These are phyloP conservation scores for Ostrea denselamellosa DNA, from an alignment of 1,140 invertebrate genomes.

Conservation along the genomic window DNA sequence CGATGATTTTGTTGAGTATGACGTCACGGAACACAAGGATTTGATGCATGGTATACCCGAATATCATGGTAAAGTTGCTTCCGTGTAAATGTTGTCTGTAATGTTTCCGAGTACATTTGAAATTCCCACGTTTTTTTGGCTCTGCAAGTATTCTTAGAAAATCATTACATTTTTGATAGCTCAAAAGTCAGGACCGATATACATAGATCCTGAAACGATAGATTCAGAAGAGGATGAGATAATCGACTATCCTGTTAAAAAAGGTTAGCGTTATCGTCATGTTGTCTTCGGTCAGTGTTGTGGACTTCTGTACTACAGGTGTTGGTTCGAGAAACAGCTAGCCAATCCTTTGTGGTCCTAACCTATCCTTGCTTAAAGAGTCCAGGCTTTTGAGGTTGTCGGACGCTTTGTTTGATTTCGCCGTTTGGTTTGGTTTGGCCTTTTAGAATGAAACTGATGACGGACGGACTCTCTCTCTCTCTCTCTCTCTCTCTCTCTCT, in stretches of 20 bases:
- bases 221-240: constrained; percentile 66
- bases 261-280: constrained; percentile 24
- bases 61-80: constrained; percentile 57
- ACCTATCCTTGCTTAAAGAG: not conserved
- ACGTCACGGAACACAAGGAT: constrained; percentile 62
- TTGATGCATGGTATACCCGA: constrained; percentile 64
- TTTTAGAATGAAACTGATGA: not conserved
- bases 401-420: not conserved
- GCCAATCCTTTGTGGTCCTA: not conserved
- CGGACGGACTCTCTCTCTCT: no score
- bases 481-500: no score
- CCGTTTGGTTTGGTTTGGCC: not conserved
- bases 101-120: not conserved
- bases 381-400: not conserved
- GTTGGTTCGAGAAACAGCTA: not conserved
- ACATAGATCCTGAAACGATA: constrained; percentile 56
- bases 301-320: not conserved
- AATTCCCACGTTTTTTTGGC: not conserved
- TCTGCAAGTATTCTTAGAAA: not conserved
- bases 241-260: constrained; percentile 54
- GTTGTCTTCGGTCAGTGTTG: constrained; percentile 38
- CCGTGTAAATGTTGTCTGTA: constrained; percentile 16
- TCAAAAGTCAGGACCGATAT: constrained; percentile 61
- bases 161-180: constrained; percentile 51
- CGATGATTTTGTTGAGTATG: constrained; percentile 65